phyloP scores from a whole-genome alignment of 2,797 vertebrate species.

The Pelobates cultripes region DNA sequence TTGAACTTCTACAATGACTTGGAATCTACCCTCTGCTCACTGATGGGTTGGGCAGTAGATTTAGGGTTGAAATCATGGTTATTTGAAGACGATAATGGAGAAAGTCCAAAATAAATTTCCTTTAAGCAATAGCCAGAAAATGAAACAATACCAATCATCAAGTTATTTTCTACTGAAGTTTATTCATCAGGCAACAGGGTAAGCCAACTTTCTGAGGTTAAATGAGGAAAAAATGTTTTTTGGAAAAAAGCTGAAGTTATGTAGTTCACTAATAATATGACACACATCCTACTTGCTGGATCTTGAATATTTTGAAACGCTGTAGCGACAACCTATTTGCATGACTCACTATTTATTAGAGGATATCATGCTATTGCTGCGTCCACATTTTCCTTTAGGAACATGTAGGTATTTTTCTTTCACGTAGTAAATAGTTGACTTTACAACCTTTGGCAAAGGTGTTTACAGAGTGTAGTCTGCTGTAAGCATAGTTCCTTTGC shows the following conservation, averaged over 20 bases:
- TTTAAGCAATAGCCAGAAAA: conserved; percentile 17
- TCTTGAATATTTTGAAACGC: neutral
- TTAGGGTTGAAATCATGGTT: neutral
- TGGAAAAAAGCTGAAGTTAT: neutral
- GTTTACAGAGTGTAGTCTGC: neutral
- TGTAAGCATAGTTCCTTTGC: too few species aligned
- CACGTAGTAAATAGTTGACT: neutral
- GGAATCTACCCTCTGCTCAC: too few species aligned
- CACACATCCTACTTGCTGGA: neutral
- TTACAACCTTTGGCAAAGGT: neutral
- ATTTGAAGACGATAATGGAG: conserved; percentile 7
- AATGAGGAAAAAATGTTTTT: conserved; percentile 1
- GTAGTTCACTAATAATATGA: neutral
- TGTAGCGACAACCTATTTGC: neutral
- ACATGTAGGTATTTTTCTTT: neutral
- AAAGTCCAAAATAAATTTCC: conserved; percentile 22
- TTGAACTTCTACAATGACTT: too few species aligned
- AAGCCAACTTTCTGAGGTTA: conserved; percentile 10
- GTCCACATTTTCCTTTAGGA: neutral
- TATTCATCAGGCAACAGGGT: neutral
- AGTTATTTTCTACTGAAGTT: conserved; percentile 14
- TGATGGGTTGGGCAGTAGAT: neutral
- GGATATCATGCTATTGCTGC: neutral
- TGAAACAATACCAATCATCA: conserved; percentile 15
- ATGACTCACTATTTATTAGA: conserved; percentile 5